Base-by-base conservation (phyloP, 2,113 vertebrate genomes). In the Istiophorus platypterus region DNA sequence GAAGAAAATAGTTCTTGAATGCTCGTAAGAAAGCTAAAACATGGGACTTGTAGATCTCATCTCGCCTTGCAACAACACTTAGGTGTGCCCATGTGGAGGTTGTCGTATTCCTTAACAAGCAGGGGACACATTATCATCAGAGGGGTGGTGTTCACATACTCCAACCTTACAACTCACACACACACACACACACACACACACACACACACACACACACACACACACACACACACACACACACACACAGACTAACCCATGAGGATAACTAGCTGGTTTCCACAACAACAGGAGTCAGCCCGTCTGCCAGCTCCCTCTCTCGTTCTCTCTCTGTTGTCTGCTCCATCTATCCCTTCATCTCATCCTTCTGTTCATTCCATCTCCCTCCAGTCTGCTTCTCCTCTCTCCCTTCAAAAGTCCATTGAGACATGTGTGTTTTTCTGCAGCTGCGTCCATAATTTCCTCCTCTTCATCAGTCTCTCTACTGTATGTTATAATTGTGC, bases 381-480 rank as follows among this genome's bases (percentile, higher is more conserved):
- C 65, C 54, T 54, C 52, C 84, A 31, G 47, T 86, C 68, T 77
- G 47, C 64, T 17, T 71, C 42, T 57, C 5, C 52, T 2, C 54
- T 57, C 27, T 77, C 62, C 41, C 51, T 69, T 76, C 58, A 20
- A 72, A 54, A 75, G 72, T 85, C 90, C 81, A 70, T 68, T 0
- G 68, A 91, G 84, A 91, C 78, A 20, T 61, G n/a, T 81, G 76
- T 90, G 84, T 83, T 91, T 84, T 76, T 87, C 72, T 88, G 71
- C 86, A 84, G 79, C 86, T 91, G 82, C 1, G 34, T 67, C 82
- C 24, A 78, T 56, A 9, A 84, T 85, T 80, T 87, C 41, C 24
- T 56, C 20, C 66, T 64, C 49, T 65, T 69, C 37, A 41, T 70
- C 58, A 29, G 59, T 57, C 18, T 31, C 6, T 64, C 31, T 24